A percentile compares a stretch with the other conserved stretches of the same genome.
Conservation (phyloP, 2,888 invertebrate genomes). For the Junonia oenone region DNA sequence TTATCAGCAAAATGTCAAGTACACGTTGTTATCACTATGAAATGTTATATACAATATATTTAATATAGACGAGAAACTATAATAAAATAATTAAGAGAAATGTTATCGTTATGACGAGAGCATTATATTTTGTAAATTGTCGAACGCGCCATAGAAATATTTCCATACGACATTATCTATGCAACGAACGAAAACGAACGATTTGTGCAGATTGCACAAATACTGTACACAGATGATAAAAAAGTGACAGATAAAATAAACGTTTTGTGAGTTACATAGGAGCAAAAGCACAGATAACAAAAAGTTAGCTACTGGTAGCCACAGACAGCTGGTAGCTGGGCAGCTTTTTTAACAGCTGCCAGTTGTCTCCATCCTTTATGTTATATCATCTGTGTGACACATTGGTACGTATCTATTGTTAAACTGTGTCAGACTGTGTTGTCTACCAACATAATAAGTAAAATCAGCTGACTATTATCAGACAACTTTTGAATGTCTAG, state of each 20-base stretch:
- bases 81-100: conserved; percentile 18
- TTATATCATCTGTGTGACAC: no score
- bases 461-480: conserved; percentile 48
- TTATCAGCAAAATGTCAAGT: conserved; percentile 26
- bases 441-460: conserved; percentile 36
- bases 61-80: conserved; percentile 18
- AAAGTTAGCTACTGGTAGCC: not conserved
- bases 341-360: not conserved
- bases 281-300: not conserved
- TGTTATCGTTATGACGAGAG: conserved; percentile 18
- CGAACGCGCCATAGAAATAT: conserved; percentile 21
- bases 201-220: not conserved
- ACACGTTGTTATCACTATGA: conserved; percentile 15
- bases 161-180: conserved; percentile 14
- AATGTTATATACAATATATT: conserved; percentile 8
- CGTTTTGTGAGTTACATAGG: no score
- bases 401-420: no score
- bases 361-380: no score
- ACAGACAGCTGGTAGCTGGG: not conserved
- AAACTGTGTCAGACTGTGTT: no score
- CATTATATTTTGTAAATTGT: conserved; percentile 25
- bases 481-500: not conserved
- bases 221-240: not conserved
- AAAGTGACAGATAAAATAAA: not conserved
- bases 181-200: not conserved